Base-by-base conservation (phyloP, 1,140 invertebrate species). In the Portunus trituberculatus region DNA sequence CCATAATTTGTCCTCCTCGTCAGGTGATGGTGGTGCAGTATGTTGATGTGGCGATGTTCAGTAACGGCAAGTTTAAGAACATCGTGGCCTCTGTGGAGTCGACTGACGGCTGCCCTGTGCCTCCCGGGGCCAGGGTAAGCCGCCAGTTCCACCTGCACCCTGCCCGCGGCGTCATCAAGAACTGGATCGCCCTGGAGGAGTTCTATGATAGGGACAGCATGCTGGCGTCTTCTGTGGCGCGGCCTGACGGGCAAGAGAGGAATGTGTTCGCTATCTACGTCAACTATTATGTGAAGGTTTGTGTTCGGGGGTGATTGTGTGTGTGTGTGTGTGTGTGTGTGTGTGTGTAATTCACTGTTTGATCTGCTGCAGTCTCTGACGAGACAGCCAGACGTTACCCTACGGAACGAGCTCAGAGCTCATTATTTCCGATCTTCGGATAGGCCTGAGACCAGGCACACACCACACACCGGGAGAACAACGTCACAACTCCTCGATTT, bases 31-130 rank as follows among this genome's bases (percentile, higher is more conserved):
- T 99, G 28, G 98, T 99, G 96, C 99, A 99, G 97, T 98, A 99
- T 94, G 99, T 99, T 48, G 99, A 99, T 97, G 99, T 99, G 94
- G 99, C 99, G 96, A 98, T 99, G 84, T 99, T 99, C 97, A 99
- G 99, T 97, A 99, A 99, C 97, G 99, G 99, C n/a, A 99, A 99
- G 97, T 99, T 99, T 97, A 98, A 99, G 92, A 99, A 99, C 96
- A 98, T 98, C 7, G 99, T 99, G 59, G 99, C 99, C 67, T 98
- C 98, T 94, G 97, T 99, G 76, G 99, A 99, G 97, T 99, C 98
- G 14, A 95, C 87, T 8, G 97, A 98, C 10, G 97, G 97, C 20
- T 98, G 98, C 93, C 98, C 98, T 0, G 97, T 98, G 0, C 97
- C 97, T 4, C 97, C 98, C 0, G 98, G 98, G 0, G 94, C 93